phyloP scores from a whole-genome alignment of 2,888 invertebrate genomes.

The Cheilosia grossa region DNA sequence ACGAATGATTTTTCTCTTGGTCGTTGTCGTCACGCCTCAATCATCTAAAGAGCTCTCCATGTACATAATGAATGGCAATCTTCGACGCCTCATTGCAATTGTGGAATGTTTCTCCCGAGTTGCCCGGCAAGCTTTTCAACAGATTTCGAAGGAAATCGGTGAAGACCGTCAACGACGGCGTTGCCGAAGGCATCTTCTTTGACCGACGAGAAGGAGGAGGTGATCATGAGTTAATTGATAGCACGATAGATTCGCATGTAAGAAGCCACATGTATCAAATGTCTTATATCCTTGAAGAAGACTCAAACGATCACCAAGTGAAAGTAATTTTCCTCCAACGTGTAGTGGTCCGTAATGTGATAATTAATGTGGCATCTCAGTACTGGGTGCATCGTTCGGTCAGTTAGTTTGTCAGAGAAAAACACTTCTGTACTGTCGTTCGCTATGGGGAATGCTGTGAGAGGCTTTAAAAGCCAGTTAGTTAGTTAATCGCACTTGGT shows the following conservation, averaged over 20 bases:
- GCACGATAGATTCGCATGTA: conserved; percentile 10
- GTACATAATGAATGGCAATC: conserved; percentile 22
- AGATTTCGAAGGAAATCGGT: conserved; percentile 38
- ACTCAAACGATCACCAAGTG: conserved; percentile 39
- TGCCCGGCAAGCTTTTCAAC: neutral
- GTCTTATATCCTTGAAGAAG: conserved; percentile 28
- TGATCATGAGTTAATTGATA: conserved; percentile 25
- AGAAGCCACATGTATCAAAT: conserved; percentile 9
- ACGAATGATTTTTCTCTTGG: conserved; percentile 6
- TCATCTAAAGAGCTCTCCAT: neutral
- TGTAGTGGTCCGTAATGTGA: conserved; percentile 49
- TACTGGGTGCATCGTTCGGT: conserved; percentile 36
- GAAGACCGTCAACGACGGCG: neutral
- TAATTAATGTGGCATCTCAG: conserved; percentile 67
- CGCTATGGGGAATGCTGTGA: conserved; percentile 30
- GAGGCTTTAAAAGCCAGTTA: conserved; percentile 40
- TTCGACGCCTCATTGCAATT: conserved; percentile 26
- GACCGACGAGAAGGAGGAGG: conserved; percentile 7
- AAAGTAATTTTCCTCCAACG: conserved; percentile 56
- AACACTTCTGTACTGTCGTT: conserved; percentile 45
- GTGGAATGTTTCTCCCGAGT: conserved; percentile 33
- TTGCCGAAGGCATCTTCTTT: neutral
- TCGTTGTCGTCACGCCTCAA: neutral
- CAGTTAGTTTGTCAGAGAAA: conserved; percentile 38
- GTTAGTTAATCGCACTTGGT: conserved; percentile 50